Base-by-base conservation (phyloP, 2,888 invertebrate genomes). In the Listrodromus nycthemerus region DNA sequence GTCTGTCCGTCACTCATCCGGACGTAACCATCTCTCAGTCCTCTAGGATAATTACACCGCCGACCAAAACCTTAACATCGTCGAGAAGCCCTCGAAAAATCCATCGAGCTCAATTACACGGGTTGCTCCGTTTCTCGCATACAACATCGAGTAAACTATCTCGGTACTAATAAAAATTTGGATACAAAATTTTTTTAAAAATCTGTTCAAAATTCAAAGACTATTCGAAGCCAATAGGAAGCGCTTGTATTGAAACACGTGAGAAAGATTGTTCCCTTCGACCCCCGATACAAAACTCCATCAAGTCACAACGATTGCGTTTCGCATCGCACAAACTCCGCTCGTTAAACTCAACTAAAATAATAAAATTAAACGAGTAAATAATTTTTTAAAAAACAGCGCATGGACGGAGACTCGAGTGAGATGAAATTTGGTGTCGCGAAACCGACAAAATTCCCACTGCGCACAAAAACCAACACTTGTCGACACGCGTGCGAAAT, bases 1-100 rank as follows among this genome's bases (percentile, higher is more conserved):
- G 48, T 65, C 73, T 58, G 78, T 83, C 82, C 67, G 55, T 76
- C 83, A 83, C 82, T 69, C 83, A 71, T 79, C 73, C 71, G 37
- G 58, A 48, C 73, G 61, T 48, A 41, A 2, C 69, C 79, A 76
- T 52, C 61, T 48, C 50, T 80, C 52, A 66, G 73, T 50, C 52
- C 65, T 67, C 82, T 79, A 84, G 82, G 81, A 84, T 87, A 85
- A 86, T 86, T 85, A 84, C 80, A 80, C 74, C 67, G 83, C 82
- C 70, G 77, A 85, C 80, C 77, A 81, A 86, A 87, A 86, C 80
- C 85, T 80, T 81, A 84, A 77, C 78, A 83, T 85, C 84, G 85
- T 77, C 61, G 76, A 73, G 74, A 63, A 76, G 77, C 71, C 80
- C 63, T 73, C 61, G 4, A 45, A 16, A 16, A 21, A 37, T 30